Evolutionary conservation across 2,797 vertebrate species (phyloP).

Genomic region (Spea hammondii): DNA sequence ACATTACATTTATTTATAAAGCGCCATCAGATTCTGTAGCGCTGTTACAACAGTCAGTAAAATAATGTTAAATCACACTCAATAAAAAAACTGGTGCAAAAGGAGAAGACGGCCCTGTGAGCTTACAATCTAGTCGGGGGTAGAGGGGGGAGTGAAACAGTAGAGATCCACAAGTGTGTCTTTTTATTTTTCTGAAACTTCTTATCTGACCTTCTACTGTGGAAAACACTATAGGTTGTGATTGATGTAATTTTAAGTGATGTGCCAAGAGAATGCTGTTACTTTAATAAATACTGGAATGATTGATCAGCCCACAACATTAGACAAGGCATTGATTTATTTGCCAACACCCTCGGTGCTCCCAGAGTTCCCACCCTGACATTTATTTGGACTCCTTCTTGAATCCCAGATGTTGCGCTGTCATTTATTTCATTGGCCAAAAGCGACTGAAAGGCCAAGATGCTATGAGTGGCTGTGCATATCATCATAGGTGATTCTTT

Average conservation of each 20-base stretch:
- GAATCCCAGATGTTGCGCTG: slow-evolving; percentile 9
- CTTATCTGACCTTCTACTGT: no score
- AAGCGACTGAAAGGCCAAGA: neutral
- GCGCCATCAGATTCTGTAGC: no score
- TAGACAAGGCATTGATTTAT: slow-evolving; percentile 43
- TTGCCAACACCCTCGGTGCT: slow-evolving; percentile 3
- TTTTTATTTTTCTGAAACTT: no score
- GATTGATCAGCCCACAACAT: slow-evolving; percentile 34
- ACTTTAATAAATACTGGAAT: slow-evolving; percentile 39
- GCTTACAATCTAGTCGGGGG: no score
- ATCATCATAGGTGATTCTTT: neutral
- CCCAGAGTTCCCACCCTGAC: slow-evolving; percentile 12
- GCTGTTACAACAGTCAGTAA: no score
- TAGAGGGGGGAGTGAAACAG: no score
- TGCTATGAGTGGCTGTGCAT: neutral
- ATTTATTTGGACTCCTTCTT: slow-evolving; percentile 30
- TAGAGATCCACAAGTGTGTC: no score
- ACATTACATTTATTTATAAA: no score
- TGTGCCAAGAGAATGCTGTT: slow-evolving; percentile 26
- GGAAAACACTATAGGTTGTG: neutral
- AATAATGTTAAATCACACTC: no score
- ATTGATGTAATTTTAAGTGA: slow-evolving; percentile 43
- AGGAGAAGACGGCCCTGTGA: no score
- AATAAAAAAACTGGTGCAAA: no score
- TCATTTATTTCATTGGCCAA: slow-evolving; percentile 3